These are phyloP conservation scores for Poecilus cupreus DNA, from an alignment of 2,888 invertebrate genomes.

Conservation along the genomic window DNA sequence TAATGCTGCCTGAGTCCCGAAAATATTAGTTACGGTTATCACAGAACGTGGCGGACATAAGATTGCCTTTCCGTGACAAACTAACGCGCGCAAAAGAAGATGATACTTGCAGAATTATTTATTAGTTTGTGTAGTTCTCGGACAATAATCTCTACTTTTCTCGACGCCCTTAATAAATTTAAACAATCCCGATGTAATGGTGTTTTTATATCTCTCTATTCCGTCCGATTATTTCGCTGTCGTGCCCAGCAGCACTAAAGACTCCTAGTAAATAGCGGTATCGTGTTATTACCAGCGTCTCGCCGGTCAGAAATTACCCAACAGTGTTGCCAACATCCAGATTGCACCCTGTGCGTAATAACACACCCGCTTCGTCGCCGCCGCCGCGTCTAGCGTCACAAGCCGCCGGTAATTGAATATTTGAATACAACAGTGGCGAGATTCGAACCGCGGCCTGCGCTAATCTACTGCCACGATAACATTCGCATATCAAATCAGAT, in stretches of 20 bases:
- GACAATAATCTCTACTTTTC: slow-evolving; percentile 4
- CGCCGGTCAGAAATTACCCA: slow-evolving; percentile 21
- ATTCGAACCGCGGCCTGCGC: slow-evolving; percentile 25
- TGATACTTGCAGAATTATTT: background rate
- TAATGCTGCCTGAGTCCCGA: too few relatives aligned
- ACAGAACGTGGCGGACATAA: too few relatives aligned
- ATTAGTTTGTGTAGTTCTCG: background rate
- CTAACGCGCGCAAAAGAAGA: background rate
- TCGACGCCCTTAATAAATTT: slow-evolving; percentile 26
- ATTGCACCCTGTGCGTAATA: slow-evolving; percentile 31
- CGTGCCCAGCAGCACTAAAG: slow-evolving; percentile 14
- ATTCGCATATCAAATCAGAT: slow-evolving; percentile 28
- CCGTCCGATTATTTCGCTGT: background rate
- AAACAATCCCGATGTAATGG: slow-evolving; percentile 19
- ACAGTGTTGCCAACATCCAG: slow-evolving; percentile 8
- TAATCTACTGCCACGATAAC: slow-evolving; percentile 31
- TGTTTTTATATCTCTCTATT: slow-evolving; percentile 30
- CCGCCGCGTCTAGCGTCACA: background rate
- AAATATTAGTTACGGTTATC: too few relatives aligned
- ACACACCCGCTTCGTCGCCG: background rate
- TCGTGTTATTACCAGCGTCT: slow-evolving; percentile 1
- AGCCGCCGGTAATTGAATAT: slow-evolving; percentile 47
- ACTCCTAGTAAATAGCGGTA: background rate
- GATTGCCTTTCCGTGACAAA: too few relatives aligned
- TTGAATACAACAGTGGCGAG: slow-evolving; percentile 37